Conservation (phyloP, 2,888 invertebrate genomes). For the Xestia sexstrigata region DNA sequence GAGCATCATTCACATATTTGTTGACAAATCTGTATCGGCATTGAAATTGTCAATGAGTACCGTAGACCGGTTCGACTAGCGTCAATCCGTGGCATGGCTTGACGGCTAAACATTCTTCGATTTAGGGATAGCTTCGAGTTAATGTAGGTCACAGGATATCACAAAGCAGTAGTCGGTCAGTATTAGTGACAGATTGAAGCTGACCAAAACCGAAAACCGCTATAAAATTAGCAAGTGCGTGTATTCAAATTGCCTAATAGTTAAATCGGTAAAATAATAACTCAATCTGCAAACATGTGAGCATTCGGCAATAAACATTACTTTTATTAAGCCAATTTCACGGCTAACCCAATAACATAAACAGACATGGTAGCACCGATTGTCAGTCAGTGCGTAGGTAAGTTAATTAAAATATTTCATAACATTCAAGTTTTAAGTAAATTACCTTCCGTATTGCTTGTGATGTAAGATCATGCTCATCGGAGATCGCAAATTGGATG, state of each 20-base stretch:
- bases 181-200: not conserved
- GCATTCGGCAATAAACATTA: not conserved
- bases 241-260: not conserved
- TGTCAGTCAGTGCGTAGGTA: slow-evolving; percentile 39
- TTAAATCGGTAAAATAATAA: not conserved
- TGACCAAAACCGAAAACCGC: not conserved
- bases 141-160: not conserved
- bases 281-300: slow-evolving; percentile 1
- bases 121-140: not conserved
- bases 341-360: slow-evolving; percentile 28
- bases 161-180: not conserved
- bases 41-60: not conserved
- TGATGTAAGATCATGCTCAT: slow-evolving; percentile 60
- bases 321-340: slow-evolving; percentile 34
- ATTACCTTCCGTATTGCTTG: slow-evolving; percentile 60
- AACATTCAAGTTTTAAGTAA: slow-evolving; percentile 54
- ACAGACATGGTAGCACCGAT: slow-evolving; percentile 40
- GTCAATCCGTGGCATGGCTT: not conserved
- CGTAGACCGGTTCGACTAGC: not conserved
- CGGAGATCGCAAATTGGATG: slow-evolving; percentile 60
- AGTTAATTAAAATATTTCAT: slow-evolving; percentile 60
- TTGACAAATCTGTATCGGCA: not conserved
- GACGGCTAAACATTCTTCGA: not conserved
- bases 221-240: not conserved
- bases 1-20: not conserved